These are phyloP conservation scores for Mystacides longicornis DNA, from an alignment of 2,888 invertebrate genomes.

Conservation along the genomic window DNA sequence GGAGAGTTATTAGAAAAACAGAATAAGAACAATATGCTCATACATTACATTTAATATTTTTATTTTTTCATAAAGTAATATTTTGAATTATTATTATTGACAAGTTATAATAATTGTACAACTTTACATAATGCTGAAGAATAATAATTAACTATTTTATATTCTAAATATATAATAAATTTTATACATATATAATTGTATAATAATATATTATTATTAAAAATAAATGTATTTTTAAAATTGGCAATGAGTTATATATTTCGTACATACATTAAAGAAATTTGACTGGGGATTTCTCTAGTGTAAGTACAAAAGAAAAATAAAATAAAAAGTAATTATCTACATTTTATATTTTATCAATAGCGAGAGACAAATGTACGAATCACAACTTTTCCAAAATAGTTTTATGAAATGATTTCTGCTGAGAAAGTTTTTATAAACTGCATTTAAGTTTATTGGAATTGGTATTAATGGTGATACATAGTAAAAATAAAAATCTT, in stretches of 20 bases:
- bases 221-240: neutral
- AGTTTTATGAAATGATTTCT: too few species aligned
- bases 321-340: too few species aligned
- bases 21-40: constrained; percentile 23
- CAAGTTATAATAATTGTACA: constrained; percentile 22
- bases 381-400: too few species aligned
- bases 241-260: neutral
- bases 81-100: constrained; percentile 21
- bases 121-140: constrained; percentile 2
- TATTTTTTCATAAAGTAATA: constrained; percentile 25
- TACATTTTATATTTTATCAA: too few species aligned
- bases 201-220: neutral
- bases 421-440: too few species aligned
- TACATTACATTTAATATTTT: constrained; percentile 27
- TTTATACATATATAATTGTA: neutral
- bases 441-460: too few species aligned
- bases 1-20: neutral
- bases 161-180: neutral
- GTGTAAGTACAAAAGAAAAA: too few species aligned
- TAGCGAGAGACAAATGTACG: too few species aligned
- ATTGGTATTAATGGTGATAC: too few species aligned
- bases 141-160: neutral
- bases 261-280: neutral
- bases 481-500: too few species aligned
- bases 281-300: constrained; percentile 4